A percentile compares a stretch with the other conserved stretches of the same genome.
Conservation (phyloP, 1,140 invertebrate species). For the Dolichoris vasculosae region DNA sequence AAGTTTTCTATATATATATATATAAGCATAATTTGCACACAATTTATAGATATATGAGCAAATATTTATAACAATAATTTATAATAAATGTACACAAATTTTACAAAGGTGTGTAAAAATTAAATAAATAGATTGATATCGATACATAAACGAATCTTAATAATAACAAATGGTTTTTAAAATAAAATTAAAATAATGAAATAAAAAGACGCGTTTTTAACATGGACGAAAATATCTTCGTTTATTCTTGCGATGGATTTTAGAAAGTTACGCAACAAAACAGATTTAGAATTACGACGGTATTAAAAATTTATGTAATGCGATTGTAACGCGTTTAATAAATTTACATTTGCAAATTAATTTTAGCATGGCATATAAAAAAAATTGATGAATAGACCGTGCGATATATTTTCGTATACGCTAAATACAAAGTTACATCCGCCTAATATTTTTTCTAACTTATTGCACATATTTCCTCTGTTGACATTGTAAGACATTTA, state of each 20-base stretch:
- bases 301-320: constrained; percentile 30
- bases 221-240: not conserved
- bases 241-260: not conserved
- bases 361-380: not conserved
- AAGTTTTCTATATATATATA: not conserved
- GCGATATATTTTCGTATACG: not conserved
- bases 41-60: not conserved
- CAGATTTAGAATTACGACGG: constrained; percentile 1
- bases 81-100: not conserved
- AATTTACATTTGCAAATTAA: constrained; percentile 11
- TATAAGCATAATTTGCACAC: not conserved
- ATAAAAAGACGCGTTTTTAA: not conserved
- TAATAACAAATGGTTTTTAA: too few relatives aligned
- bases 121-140: too few relatives aligned
- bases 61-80: not conserved
- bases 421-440: not conserved
- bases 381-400: not conserved
- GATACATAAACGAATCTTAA: not conserved
- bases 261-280: not conserved
- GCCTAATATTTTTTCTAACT: not conserved
- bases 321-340: constrained; percentile 18
- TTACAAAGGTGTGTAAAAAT: too few relatives aligned
- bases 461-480: not conserved
- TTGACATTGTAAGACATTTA: not conserved
- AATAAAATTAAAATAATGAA: too few relatives aligned